Base-by-base conservation (phyloP, 2,797 vertebrate genomes). In the Neosilurus hyrtlii region DNA sequence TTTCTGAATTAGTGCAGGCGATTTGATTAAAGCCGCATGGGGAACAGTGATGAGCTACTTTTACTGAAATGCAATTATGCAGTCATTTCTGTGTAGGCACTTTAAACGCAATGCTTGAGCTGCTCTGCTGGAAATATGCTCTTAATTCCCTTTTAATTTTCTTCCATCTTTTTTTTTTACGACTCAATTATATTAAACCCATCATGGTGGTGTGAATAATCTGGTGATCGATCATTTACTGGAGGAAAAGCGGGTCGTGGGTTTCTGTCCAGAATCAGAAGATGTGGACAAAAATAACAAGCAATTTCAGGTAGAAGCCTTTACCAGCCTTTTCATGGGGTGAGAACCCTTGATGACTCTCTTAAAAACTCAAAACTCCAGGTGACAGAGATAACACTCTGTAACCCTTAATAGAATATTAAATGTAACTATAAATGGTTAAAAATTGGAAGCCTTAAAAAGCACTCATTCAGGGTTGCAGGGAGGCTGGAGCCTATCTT, bases 1-100 rank as follows among this genome's bases (percentile, higher is more conserved):
- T 82, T 82, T 59, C 51, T 54, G 30, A 62, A 51, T 15, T 37
- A 8, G 24, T 56, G 61, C 9, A 37, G 72, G 30, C 52, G 2
- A 76, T 67, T 76, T 24, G 51, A 74, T 82, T 82, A 82, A n/a
- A 37, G 30, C 51, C 9, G 20, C 22, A 22, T 18, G 14, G 56
- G 30, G 72, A 54, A 67, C 22, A 0, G 22, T 10, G 30, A 76
- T 20, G 81, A 43, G 22, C 49, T 74, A 54, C 70, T 57, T 59
- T 63, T 68, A 37, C 9, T n/a, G 26, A 75, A 61, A n/a, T 30
- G 16, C 62, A 68, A 76, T 75, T 76, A 75, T 37, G 62, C 30
- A 57, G 61, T 37, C 62, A 15, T 11, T 74, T 26, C 35, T 67
- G 37, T 9, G 6, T 71, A 51, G 49, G 37, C 43, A 24, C 22